Conservation (phyloP, 2,888 invertebrate species). For the Cancer borealis region DNA sequence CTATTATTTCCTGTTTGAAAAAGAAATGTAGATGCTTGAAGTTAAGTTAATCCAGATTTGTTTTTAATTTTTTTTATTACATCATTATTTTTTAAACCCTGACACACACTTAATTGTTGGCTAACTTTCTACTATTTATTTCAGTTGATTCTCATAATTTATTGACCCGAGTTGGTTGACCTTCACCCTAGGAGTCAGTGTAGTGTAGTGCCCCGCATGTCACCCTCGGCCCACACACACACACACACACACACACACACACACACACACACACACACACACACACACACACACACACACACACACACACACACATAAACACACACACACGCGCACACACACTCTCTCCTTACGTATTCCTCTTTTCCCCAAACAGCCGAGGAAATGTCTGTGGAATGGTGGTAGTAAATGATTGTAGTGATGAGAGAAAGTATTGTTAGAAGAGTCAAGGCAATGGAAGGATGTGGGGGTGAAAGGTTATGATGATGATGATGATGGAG, state of each 20-base stretch:
- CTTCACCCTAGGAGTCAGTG: not conserved
- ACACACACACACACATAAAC: slow-evolving; percentile 40
- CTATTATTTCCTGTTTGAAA: slow-evolving; percentile 16
- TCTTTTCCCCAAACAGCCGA: not conserved
- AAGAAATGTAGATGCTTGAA: not conserved
- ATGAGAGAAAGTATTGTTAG: not conserved
- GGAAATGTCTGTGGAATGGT: not conserved
- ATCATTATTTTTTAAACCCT: not conserved
- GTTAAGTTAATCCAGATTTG: not conserved
- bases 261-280: slow-evolving; percentile 21
- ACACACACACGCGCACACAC: slow-evolving; percentile 38
- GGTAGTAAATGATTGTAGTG: not conserved
- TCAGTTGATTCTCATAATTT: slow-evolving; percentile 20
- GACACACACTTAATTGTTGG: not conserved
- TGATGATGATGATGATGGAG: not conserved
- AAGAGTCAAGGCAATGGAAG: not conserved
- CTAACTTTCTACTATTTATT: not conserved
- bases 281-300: not conserved
- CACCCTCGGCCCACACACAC: not conserved
- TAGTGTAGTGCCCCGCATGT: slow-evolving; percentile 5
- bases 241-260: not conserved
- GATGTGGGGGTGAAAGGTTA: not conserved
- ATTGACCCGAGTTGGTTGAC: not conserved
- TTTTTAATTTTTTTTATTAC: not conserved
- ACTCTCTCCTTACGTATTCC: not conserved